Conservation (phyloP, 2,888 invertebrate species). For the Tineola bisselliella region DNA sequence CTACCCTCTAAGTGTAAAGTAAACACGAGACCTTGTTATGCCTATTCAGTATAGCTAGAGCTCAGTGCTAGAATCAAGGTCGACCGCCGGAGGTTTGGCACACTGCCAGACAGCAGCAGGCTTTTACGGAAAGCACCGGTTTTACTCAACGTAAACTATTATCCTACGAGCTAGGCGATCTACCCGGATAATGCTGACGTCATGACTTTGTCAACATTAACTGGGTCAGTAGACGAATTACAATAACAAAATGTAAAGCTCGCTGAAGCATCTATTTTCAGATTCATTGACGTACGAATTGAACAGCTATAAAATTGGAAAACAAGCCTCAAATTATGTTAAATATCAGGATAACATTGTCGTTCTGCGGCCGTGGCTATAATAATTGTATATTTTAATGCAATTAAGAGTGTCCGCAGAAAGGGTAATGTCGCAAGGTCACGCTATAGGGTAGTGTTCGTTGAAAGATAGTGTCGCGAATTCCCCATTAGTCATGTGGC, state of each 20-base stretch:
- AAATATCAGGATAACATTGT: neutral
- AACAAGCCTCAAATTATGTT: neutral
- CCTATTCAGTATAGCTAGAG: neutral
- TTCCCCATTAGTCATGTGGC: constrained; percentile 16
- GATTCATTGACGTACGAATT: neutral
- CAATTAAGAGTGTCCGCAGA: neutral
- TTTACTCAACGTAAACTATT: constrained; percentile 3
- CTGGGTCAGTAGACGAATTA: constrained; percentile 58
- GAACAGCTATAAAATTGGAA: neutral
- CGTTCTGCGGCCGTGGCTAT: neutral
- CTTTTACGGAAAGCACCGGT: neutral
- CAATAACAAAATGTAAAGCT: constrained; percentile 19
- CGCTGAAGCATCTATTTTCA: neutral
- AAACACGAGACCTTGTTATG: neutral
- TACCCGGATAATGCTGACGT: constrained; percentile 33
- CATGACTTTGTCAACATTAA: constrained; percentile 57
- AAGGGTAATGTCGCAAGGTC: neutral
- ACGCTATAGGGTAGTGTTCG: neutral
- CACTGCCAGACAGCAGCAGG: neutral
- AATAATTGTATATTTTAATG: neutral
- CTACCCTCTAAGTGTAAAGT: neutral
- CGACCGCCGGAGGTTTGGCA: neutral
- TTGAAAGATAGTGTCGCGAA: neutral
- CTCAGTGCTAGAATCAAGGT: neutral
- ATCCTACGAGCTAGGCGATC: neutral